Evolutionary conservation across 2,888 invertebrate species (phyloP).

Genomic region (Laspeyria flexula): DNA sequence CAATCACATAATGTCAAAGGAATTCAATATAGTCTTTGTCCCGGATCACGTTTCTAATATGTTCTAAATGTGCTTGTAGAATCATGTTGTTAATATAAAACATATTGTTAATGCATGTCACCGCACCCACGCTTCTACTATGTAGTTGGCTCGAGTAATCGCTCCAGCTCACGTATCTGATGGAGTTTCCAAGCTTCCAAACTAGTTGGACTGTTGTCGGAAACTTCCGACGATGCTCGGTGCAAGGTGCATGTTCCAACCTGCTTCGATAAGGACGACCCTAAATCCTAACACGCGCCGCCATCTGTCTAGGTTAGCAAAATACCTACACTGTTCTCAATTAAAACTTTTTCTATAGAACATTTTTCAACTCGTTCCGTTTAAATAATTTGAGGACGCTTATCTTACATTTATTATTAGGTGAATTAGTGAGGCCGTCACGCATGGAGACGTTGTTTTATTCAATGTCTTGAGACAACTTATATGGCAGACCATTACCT

Average conservation of each 20-base stretch:
- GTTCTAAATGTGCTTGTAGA: neutral
- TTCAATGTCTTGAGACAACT: conserved; percentile 57
- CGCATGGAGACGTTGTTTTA: conserved; percentile 40
- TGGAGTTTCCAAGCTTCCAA: conserved; percentile 82
- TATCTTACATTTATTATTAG: conserved; percentile 29
- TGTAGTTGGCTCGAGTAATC: conserved; percentile 66
- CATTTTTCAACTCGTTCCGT: conserved; percentile 29
- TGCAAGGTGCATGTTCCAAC: conserved; percentile 76
- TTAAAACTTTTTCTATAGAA: conserved; percentile 66
- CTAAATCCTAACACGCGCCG: conserved; percentile 75
- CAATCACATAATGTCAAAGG: neutral
- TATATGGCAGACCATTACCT: conserved; percentile 57
- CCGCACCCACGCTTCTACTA: conserved; percentile 26
- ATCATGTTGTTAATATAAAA: conserved; percentile 33
- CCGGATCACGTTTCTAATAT: conserved; percentile 6
- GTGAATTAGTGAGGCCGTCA: conserved; percentile 38
- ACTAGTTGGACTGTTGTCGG: conserved; percentile 81
- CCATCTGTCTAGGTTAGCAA: conserved; percentile 49
- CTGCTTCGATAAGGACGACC: conserved; percentile 74
- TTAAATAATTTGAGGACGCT: conserved; percentile 13
- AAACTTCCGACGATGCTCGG: conserved; percentile 73
- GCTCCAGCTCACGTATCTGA: conserved; percentile 80
- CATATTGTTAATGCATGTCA: conserved; percentile 53
- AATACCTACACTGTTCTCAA: conserved; percentile 63
- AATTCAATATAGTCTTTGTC: neutral